Base-by-base conservation (phyloP, 2,113 vertebrate genomes). In the Hyla sarda region DNA sequence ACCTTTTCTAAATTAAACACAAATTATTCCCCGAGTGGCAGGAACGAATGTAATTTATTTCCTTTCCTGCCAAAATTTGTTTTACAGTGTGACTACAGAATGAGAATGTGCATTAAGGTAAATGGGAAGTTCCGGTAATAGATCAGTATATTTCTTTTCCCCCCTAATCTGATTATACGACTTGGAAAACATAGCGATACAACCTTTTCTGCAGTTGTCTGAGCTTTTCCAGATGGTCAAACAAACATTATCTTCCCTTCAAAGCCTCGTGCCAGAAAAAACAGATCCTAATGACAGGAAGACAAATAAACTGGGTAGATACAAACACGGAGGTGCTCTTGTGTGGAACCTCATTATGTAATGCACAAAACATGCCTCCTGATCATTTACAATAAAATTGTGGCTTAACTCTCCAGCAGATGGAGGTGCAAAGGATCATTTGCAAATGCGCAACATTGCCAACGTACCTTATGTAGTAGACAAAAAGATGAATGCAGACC, bases 151-250 rank as follows among this genome's bases (percentile, higher is more conserved):
- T 79, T 79, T 58, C 52, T 84, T 75, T 60, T n/a, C n/a, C 19
- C 69, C 50, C 12, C 71, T 60, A 56, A 84, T 84, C 69, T 32
- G 54, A 84, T 84, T 84, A 84, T 58, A 74, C 54, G 56, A 54
- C 50, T 83, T 83, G 48, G 82, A 74, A 58, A 69, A 75, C 52
- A 58, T 21, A 32, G 71, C 32, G 41, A 45, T 50, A 75, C 71
- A 84, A 37, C 65, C 47, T 83, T 83, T 74, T 23, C 34, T 60
- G 17, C 14, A 17, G 34, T 74, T 56, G 37, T 37, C 52, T 25
- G 52, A 84, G 82, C 52, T 75, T 45, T 75, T 48, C 50, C 82
- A 75, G 82, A 84, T 84, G 82, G 71, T 74, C 50, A 52, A 60
- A 23, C 34, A 45, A 74, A 60, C 82, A 58, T 84, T 84, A 83